These are phyloP conservation scores for cat (Felis catus) DNA, from an alignment of 2,113 vertebrate genomes.

Conservation along the genomic window F.catus_Fca126_mat1.0 CM031417.1:17754001-17754500, in stretches of 20 bases:
- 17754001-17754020: background rate
- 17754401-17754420: background rate
- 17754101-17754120: constrained; percentile 3
- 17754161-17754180: background rate
- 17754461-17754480: background rate
- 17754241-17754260: constrained; percentile 46
- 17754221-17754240: background rate
- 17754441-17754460: background rate
- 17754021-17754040: background rate
- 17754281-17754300: background rate
- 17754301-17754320: background rate
- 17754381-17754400: background rate
- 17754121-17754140: background rate
- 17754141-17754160: background rate
- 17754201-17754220: constrained; percentile 60
- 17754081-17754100: constrained; percentile 60
- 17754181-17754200: background rate
- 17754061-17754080: constrained; percentile 56
- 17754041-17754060: constrained; percentile 55
- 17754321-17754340: background rate
- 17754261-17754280: constrained; percentile 45
- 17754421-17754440: background rate
- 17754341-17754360: background rate
- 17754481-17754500: background rate
- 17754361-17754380: background rate